Evolutionary conservation across 1,140 invertebrate species (phyloP).

Genomic region (Aphidius ervi): DNA sequence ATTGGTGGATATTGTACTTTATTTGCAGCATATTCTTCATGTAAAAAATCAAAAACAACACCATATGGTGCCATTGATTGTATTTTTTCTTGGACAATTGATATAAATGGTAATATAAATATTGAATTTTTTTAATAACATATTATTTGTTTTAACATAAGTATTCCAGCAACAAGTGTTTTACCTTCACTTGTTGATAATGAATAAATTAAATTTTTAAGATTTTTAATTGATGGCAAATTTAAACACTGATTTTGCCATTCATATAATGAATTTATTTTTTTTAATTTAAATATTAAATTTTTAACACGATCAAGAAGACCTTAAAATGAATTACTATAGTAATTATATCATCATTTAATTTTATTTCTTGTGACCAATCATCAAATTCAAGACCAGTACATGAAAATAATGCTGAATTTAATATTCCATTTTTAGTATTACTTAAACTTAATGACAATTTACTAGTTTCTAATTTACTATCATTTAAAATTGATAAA

Average conservation of each 20-base stretch:
- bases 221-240: constrained; percentile 63
- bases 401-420: too few relatives aligned
- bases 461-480: too few relatives aligned
- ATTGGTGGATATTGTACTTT: constrained; percentile 83
- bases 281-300: constrained; percentile 63
- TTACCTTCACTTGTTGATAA: constrained; percentile 94
- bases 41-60: constrained; percentile 77
- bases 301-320: constrained; percentile 62
- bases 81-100: constrained; percentile 96
- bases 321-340: constrained; percentile 61
- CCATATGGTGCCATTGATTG: constrained; percentile 79
- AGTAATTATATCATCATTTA: too few relatives aligned
- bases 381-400: too few relatives aligned
- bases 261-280: constrained; percentile 67
- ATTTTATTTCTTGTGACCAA: too few relatives aligned
- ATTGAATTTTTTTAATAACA: constrained; percentile 78
- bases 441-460: too few relatives aligned
- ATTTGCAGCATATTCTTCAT: constrained; percentile 93
- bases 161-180: constrained; percentile 92
- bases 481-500: too few relatives aligned
- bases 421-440: too few relatives aligned
- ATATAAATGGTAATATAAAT: constrained; percentile 90
- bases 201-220: constrained; percentile 85
- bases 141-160: constrained; percentile 83
- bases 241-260: constrained; percentile 91